Conservation (phyloP, 2,888 invertebrate genomes). For the Abrostola tripartita region DNA sequence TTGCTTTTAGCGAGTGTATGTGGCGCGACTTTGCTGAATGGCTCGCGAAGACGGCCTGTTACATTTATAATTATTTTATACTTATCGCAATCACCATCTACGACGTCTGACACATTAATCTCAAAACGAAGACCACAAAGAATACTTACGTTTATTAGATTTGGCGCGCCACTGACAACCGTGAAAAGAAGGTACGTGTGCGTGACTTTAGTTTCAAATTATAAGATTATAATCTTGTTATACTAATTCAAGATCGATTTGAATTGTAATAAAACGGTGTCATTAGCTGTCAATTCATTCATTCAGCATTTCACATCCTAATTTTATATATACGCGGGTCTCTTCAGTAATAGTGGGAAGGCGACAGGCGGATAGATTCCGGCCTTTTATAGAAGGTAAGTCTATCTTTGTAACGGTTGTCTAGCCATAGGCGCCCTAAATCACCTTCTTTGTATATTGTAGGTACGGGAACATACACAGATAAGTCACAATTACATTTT, state of each 20-base stretch:
- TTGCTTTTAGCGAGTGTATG: conserved; percentile 50
- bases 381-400: conserved; percentile 57
- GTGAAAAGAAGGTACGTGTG: conserved; percentile 70
- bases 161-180: conserved; percentile 70
- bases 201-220: conserved; percentile 77
- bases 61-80: conserved; percentile 53
- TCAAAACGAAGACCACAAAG: conserved; percentile 67
- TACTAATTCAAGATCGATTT: conserved; percentile 74
- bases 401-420: conserved; percentile 69
- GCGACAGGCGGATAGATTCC: conserved; percentile 36
- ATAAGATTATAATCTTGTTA: conserved; percentile 66
- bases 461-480: conserved; percentile 37
- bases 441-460: conserved; percentile 62
- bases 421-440: conserved; percentile 66
- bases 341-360: conserved; percentile 29
- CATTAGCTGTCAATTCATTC: conserved; percentile 39
- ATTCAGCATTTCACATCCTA: conserved; percentile 26
- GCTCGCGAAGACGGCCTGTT: conserved; percentile 25
- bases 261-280: conserved; percentile 47
- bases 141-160: conserved; percentile 74
- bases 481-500: conserved; percentile 23
- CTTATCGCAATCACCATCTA: conserved; percentile 47
- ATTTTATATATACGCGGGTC: conserved; percentile 30
- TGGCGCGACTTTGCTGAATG: conserved; percentile 35
- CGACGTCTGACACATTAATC: conserved; percentile 71